These are phyloP conservation scores for Trachelus stipa DNA, from an alignment of 2,888 invertebrate species.

Conservation along the genomic window DNA sequence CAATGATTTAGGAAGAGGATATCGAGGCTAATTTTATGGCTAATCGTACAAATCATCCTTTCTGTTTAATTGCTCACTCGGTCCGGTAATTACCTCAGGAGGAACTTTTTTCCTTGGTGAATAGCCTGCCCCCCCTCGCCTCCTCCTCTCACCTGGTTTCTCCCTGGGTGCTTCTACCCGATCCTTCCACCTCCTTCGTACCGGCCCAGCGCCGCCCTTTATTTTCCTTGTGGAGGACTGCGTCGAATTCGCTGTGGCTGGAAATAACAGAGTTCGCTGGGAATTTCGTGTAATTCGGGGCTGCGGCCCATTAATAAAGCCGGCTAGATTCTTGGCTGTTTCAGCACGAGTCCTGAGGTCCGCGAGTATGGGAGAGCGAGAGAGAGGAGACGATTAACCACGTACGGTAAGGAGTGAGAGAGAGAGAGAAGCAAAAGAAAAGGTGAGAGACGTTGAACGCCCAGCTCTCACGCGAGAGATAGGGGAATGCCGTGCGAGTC, in stretches of 20 bases:
- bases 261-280: constrained; percentile 35
- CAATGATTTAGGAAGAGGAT: background rate
- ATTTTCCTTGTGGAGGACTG: background rate
- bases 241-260: background rate
- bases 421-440: constrained; percentile 9
- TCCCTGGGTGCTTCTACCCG: too few relatives aligned
- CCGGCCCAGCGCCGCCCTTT: background rate
- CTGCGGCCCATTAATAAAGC: constrained; percentile 40
- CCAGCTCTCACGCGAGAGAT: background rate
- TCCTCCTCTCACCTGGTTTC: background rate
- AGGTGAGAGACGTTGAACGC: background rate
- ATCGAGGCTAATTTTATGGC: background rate
- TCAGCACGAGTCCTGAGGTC: background rate
- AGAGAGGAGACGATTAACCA: constrained; percentile 10
- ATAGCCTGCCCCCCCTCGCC: constrained; percentile 3
- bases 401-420: background rate
- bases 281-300: constrained; percentile 36
- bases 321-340: background rate
- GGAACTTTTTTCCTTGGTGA: background rate
- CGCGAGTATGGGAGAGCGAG: constrained; percentile 9
- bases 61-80: background rate
- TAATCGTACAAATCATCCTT: constrained; percentile 12
- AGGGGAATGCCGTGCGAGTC: background rate
- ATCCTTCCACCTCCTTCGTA: background rate
- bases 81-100: background rate